A percentile compares a stretch with the other conserved stretches of the same genome.
phyloP scores from a whole-genome alignment of 2,888 invertebrate genomes.

The Acanthosepion esculentum region DNA sequence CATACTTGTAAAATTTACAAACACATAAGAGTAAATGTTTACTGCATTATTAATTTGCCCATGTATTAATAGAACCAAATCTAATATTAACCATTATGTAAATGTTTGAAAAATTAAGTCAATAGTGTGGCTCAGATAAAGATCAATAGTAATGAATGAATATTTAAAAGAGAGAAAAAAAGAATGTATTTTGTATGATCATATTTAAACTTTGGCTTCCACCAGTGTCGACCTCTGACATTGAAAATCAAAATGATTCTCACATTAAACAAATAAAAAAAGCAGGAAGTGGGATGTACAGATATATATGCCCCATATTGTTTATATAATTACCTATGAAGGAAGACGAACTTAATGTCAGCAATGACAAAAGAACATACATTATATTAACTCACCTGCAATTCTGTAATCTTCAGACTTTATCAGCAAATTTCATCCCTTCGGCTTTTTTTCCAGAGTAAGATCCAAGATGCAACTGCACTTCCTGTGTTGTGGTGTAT shows the following conservation, averaged over 20 bases:
- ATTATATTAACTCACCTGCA: not conserved
- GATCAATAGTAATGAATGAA: not conserved
- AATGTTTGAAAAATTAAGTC: not conserved
- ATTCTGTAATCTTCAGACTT: not conserved
- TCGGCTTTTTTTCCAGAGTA: not conserved
- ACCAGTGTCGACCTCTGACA: not conserved
- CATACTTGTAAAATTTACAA: not conserved
- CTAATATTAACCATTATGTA: not conserved
- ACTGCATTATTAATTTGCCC: not conserved
- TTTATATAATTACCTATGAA: not conserved
- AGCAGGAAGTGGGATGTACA: not conserved
- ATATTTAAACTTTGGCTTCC: not conserved
- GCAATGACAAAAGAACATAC: not conserved
- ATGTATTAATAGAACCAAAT: not conserved
- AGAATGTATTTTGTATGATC: not conserved
- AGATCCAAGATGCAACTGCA: conserved; percentile 16
- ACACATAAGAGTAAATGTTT: not conserved
- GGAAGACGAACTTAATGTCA: not conserved
- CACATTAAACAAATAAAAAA: not conserved
- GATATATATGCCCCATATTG: not conserved
- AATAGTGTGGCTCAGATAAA: not conserved
- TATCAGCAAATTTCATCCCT: not conserved
- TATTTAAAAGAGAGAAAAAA: not conserved
- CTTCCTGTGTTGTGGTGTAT: conserved; percentile 20
- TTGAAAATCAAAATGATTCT: not conserved